Base-by-base conservation (phyloP, 2,888 invertebrate species). In the Carpatolechia fugitivella region DNA sequence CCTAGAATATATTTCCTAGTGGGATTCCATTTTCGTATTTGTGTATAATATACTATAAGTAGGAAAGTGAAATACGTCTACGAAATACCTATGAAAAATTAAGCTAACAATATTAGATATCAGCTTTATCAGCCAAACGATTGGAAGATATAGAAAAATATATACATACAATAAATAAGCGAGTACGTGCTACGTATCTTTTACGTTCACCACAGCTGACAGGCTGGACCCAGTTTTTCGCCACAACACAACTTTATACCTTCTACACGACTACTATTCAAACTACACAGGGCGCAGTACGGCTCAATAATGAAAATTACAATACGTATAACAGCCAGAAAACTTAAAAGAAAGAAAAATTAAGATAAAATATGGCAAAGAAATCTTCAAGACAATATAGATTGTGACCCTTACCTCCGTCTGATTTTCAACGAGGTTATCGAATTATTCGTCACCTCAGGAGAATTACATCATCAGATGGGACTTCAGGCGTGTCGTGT, bases 341-440 rank as follows among this genome's bases (percentile, higher is more conserved):
- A 62, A 60, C 61, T 13, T 51, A 41, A 74, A 76, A 78, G 80
- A 78, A 79, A 78, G 79, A 78, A 78, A 67, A 79, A 87, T 78
- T 78, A 66, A n/a, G 72, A 72, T 72, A 82, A 88, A 89, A 88
- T 89, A 89, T 88, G 88, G 88, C 86, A 87, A 86, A 81, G 74
- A 72, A 77, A 74, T 76, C 61, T 51, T 60, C 70, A 69, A 78
- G 75, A 74, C 69, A 69, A 77, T 74, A 75, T 68, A 63, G 69
- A 74, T 60, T 65, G 69, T 68, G 69, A 72, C 71, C 70, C 79
- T 74, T 83, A 85, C 85, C 80, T 82, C 78, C 68, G 74, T 76
- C 72, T 72, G 65, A 63, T 71, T 66, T 70, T 61, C 67, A 63
- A 74, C 65, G 71, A 79, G 78, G 72, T 75, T 77, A 66, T 68